A percentile compares a stretch with the other conserved stretches of the same genome.
phyloP scores from a whole-genome alignment of 1,140 invertebrate species.

The Drosophila parvula region DNA sequence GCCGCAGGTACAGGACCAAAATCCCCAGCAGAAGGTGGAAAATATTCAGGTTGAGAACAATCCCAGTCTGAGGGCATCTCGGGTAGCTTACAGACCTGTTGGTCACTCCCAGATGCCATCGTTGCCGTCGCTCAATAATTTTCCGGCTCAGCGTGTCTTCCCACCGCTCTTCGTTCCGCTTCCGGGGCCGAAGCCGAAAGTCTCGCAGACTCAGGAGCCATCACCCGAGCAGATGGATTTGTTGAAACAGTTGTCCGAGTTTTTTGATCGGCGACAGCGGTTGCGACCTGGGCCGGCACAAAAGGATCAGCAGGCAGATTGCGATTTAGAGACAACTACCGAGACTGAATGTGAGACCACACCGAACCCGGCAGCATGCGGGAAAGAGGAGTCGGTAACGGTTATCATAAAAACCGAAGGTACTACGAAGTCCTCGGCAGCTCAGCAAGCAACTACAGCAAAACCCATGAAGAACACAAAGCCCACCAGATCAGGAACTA shows the following conservation, averaged over 20 bases:
- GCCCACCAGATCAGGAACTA: slow-evolving; percentile 5
- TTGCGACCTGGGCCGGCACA: background rate
- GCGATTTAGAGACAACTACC: background rate
- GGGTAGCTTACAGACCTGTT: slow-evolving; percentile 1
- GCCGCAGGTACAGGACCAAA: slow-evolving; percentile 5
- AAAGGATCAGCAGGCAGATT: background rate
- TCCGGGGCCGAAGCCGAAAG: background rate
- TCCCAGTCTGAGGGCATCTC: background rate
- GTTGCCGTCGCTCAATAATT: background rate
- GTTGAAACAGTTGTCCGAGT: slow-evolving; percentile 52
- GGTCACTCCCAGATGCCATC: slow-evolving; percentile 13
- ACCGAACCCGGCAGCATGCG: background rate
- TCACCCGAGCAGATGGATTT: slow-evolving; percentile 41
- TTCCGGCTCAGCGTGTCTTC: background rate
- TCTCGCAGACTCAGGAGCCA: background rate
- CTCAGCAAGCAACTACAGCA: background rate
- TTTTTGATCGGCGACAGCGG: slow-evolving; percentile 22
- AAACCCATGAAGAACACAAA: background rate
- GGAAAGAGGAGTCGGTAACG: slow-evolving; percentile 10
- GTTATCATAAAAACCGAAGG: slow-evolving; percentile 21
- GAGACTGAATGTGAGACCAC: background rate
- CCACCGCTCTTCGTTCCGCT: slow-evolving; percentile 21
- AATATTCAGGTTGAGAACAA: slow-evolving; percentile 13
- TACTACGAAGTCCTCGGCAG: background rate
- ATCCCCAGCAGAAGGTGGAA: slow-evolving; percentile 4